Percentiles rank a stretch among this genome's conserved stretches.
phyloP scores from a whole-genome alignment of 2,797 vertebrate species.

The Diplodus sargus region DNA sequence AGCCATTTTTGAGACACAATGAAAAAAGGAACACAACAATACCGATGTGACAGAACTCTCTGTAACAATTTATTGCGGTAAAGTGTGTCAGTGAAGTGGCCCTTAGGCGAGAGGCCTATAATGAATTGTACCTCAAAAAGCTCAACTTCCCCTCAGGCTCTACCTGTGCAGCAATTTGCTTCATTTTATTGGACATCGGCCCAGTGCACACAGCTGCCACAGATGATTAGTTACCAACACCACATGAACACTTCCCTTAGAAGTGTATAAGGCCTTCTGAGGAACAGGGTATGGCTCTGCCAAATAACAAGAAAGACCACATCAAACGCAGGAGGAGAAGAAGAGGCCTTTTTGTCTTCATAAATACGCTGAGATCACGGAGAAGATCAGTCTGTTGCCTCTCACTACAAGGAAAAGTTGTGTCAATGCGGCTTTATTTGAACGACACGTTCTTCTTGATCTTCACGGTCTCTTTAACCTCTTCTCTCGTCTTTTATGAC shows the following conservation, averaged over 20 bases:
- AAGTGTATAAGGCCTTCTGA: constrained; percentile 2
- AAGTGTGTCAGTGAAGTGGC: constrained; percentile 7
- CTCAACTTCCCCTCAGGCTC: constrained; percentile 11
- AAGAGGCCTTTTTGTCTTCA: neutral
- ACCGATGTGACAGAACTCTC: neutral
- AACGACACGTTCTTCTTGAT: neutral
- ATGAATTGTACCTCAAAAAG: constrained; percentile 9
- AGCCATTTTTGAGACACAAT: constrained; percentile 7
- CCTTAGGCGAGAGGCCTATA: neutral
- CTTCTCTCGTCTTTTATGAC: neutral
- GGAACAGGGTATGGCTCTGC: neutral
- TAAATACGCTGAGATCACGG: neutral
- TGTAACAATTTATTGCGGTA: constrained; percentile 8
- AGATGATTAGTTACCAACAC: constrained; percentile 10
- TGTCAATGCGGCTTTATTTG: neutral
- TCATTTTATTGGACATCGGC: constrained; percentile 33
- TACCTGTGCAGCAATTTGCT: constrained; percentile 27
- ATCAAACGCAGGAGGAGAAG: constrained; percentile 26
- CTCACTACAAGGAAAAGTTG: neutral
- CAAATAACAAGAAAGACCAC: constrained; percentile 14
- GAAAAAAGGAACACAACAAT: constrained; percentile 18
- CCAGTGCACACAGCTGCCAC: constrained; percentile 1
- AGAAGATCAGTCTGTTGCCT: neutral
- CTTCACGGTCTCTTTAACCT: neutral
- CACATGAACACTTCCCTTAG: constrained; percentile 8